These are phyloP conservation scores for Dichetophora obliterata DNA, from an alignment of 2,888 invertebrate genomes.

Conservation along the genomic window DNA sequence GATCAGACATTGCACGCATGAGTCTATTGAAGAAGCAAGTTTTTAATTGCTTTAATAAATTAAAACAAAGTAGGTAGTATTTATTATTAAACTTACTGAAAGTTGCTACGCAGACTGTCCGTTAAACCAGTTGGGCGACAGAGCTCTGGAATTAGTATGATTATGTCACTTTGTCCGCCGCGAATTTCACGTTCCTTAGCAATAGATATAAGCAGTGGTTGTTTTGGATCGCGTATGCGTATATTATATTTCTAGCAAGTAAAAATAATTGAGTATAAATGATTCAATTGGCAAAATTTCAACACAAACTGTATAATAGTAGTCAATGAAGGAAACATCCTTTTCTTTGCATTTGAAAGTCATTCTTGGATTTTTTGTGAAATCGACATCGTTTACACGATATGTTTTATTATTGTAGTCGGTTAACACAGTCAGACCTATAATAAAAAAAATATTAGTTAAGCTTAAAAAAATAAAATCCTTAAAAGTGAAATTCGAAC, in stretches of 20 bases:
- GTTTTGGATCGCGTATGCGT: constrained; percentile 74
- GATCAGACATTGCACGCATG: constrained; percentile 79
- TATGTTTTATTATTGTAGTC: constrained; percentile 79
- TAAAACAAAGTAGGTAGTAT: too few relatives aligned
- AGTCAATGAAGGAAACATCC: constrained; percentile 75
- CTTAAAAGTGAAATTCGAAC: constrained; percentile 60
- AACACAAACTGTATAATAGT: constrained; percentile 74
- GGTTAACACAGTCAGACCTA: constrained; percentile 75
- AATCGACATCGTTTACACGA: constrained; percentile 82
- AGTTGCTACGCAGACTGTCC: constrained; percentile 77
- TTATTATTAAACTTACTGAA: constrained; percentile 72
- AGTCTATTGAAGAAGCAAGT: constrained; percentile 54
- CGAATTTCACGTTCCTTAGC: constrained; percentile 77
- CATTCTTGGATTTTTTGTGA: constrained; percentile 73
- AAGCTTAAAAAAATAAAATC: too few relatives aligned
- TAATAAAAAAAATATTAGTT: neutral
- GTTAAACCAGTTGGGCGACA: constrained; percentile 88
- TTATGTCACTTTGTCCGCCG: constrained; percentile 76
- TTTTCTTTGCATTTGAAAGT: constrained; percentile 77
- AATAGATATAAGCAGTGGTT: constrained; percentile 85
- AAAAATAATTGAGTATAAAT: neutral
- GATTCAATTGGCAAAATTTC: neutral
- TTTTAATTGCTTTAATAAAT: too few relatives aligned
- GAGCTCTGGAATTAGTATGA: constrained; percentile 86
- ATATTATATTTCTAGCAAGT: constrained; percentile 77